Evolutionary conservation across 2,113 vertebrate genomes (phyloP).

Genomic region (Eidolon helvum): DNA sequence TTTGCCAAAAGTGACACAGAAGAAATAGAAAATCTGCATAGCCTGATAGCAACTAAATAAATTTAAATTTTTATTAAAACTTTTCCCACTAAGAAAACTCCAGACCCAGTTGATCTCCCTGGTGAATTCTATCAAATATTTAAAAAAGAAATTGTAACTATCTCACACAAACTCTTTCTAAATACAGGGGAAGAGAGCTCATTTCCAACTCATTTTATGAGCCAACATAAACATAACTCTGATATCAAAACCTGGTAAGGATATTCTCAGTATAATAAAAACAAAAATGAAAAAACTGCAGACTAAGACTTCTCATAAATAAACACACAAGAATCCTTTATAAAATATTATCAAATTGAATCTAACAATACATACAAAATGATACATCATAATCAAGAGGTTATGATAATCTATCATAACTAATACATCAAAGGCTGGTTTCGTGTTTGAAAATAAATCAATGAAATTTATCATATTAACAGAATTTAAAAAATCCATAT

Average conservation of each 20-base stretch:
- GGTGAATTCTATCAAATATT: background rate
- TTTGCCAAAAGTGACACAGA: background rate
- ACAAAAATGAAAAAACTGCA: background rate
- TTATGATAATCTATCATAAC: background rate
- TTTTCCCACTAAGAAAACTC: background rate
- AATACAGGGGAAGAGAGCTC: background rate
- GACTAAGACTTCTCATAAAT: background rate
- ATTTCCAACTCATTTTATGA: background rate
- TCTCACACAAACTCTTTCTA: background rate
- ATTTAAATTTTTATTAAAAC: background rate
- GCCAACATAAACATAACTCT: background rate
- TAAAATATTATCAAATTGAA: slow-evolving; percentile 18
- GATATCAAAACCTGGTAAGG: background rate
- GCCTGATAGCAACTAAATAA: background rate
- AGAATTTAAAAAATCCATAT: background rate
- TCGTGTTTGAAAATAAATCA: slow-evolving; percentile 36
- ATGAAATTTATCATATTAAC: background rate
- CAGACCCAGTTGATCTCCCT: background rate
- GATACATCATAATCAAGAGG: background rate
- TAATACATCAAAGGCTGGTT: background rate
- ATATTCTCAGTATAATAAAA: background rate
- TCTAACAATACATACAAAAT: background rate
- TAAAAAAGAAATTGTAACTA: background rate
- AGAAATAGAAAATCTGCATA: background rate
- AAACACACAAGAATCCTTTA: background rate